Conservation (phyloP, 2,113 vertebrate species). For the Amia ocellicauda region DNA sequence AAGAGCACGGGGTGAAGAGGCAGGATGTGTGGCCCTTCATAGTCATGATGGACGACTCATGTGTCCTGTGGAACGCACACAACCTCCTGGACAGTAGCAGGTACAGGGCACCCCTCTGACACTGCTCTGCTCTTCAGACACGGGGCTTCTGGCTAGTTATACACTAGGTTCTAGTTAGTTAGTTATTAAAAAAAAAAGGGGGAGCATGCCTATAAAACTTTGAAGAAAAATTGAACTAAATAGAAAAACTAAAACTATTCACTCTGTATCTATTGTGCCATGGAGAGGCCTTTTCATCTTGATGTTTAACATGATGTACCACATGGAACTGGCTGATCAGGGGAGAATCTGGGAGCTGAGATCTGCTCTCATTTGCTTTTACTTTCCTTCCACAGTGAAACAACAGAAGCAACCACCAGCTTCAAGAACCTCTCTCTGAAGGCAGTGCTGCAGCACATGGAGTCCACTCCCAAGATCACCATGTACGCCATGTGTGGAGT, state of each 20-base stretch:
- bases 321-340: too few relatives aligned
- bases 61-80: constrained; percentile 88
- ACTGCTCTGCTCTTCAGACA: too few relatives aligned
- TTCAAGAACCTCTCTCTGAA: constrained; percentile 85
- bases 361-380: background rate
- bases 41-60: constrained; percentile 93
- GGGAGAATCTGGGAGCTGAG: too few relatives aligned
- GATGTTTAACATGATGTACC: too few relatives aligned
- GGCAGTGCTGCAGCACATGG: constrained; percentile 85
- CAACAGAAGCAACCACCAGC: constrained; percentile 58
- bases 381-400: constrained; percentile 51
- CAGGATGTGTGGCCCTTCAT: constrained; percentile 96
- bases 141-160: too few relatives aligned
- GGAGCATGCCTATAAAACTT: too few relatives aligned
- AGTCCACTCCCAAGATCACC: constrained; percentile 87
- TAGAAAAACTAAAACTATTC: too few relatives aligned
- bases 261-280: too few relatives aligned
- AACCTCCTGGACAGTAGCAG: constrained; percentile 64
- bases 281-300: too few relatives aligned
- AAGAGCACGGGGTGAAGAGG: constrained; percentile 84
- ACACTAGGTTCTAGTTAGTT: too few relatives aligned
- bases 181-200: too few relatives aligned
- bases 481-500: constrained; percentile 87
- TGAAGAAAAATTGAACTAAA: too few relatives aligned
- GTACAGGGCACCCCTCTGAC: constrained; percentile 39